phyloP scores from a whole-genome alignment of 1,140 invertebrate species.

The Pomacea maculata region DNA sequence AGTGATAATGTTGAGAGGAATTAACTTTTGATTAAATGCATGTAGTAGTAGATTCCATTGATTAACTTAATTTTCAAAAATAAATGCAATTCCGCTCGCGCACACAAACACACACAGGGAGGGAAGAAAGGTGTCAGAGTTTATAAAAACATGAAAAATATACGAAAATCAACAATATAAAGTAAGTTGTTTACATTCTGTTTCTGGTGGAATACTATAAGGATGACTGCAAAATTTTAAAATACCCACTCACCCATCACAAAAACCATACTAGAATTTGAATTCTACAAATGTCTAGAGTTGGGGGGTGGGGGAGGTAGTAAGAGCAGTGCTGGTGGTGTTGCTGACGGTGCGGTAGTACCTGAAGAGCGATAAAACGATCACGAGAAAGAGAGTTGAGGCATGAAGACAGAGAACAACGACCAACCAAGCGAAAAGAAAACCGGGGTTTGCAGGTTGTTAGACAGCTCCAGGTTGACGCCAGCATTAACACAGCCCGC shows the following conservation, averaged over 20 bases:
- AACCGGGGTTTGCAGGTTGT: neutral
- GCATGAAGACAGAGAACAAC: too few species aligned
- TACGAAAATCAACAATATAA: too few species aligned
- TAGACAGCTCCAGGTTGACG: slow-evolving; percentile 19
- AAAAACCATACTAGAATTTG: neutral
- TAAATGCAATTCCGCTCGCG: neutral
- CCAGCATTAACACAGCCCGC: slow-evolving; percentile 34
- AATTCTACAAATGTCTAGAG: neutral
- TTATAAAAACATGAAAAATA: too few species aligned
- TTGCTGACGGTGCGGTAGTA: too few species aligned
- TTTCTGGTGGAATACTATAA: neutral
- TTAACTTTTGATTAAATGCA: too few species aligned
- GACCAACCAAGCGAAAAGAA: slow-evolving; percentile 39
- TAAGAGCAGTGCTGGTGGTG: too few species aligned
- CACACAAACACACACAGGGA: neutral
- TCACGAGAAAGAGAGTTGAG: slow-evolving; percentile 17
- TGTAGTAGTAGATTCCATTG: too few species aligned
- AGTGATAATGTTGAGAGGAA: too few species aligned
- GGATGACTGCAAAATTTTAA: neutral
- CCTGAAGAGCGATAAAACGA: slow-evolving; percentile 27
- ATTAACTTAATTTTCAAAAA: too few species aligned
- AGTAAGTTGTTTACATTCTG: neutral
- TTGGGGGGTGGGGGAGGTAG: too few species aligned
- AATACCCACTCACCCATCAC: neutral
- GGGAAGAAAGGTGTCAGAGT: too few species aligned